Percentiles rank a stretch among this genome's conserved stretches.
Conservation (phyloP, 2,113 vertebrate genomes). For the Ictalurus punctatus region DNA sequence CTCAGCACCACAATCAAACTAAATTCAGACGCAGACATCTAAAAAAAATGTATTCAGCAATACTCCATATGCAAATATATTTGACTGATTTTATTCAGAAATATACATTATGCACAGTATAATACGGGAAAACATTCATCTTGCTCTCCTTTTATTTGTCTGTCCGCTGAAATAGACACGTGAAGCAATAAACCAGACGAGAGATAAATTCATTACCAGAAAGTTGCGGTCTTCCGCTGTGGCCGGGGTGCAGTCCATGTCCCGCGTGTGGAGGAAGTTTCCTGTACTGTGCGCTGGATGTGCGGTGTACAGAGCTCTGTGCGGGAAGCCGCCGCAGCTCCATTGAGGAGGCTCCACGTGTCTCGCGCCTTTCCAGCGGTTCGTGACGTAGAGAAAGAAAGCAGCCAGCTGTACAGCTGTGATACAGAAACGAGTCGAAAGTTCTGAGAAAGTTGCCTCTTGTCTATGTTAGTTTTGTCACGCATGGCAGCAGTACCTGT, state of each 20-base stretch:
- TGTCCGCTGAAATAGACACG: background rate
- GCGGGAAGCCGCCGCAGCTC: background rate
- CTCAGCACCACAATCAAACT: background rate
- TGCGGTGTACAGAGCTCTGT: background rate
- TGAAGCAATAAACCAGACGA: background rate
- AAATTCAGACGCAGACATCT: background rate
- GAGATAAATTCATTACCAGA: conserved; percentile 14
- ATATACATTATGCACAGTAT: background rate
- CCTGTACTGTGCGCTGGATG: background rate
- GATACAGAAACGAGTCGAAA: background rate
- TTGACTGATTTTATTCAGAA: background rate
- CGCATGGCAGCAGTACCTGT: background rate
- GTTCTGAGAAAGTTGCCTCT: background rate
- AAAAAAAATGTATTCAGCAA: background rate
- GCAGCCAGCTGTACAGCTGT: background rate
- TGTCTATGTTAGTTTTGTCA: background rate
- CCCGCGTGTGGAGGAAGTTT: background rate
- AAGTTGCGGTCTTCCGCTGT: conserved; percentile 1
- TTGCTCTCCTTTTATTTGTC: background rate
- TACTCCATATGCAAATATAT: background rate
- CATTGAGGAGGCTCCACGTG: background rate
- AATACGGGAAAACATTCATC: background rate
- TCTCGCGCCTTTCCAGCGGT: conserved; percentile 4
- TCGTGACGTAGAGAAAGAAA: background rate
- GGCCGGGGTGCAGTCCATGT: background rate